Evolutionary conservation across 1,140 invertebrate species (phyloP), one percentile per base, ranked within the genome.

Genomic region (Caenorhabditis latens): DNA sequence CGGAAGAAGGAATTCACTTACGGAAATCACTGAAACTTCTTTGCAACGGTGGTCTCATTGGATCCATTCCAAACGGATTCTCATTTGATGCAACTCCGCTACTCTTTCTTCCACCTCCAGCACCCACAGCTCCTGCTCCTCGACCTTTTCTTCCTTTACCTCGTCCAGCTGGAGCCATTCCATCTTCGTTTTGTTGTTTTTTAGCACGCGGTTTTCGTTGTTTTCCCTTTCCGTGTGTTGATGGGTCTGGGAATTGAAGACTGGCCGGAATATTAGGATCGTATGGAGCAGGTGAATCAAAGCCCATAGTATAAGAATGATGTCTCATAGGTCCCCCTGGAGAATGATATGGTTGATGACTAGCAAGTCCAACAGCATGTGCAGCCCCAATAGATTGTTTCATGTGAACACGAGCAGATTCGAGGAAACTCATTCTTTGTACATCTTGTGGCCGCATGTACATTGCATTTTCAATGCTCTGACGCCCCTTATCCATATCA

Each of bases 321-420:
- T 79, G 71, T 42, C 71, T 48, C 71, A 79, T 50, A 42, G 71
- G 71, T 11, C 71, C 65, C 14, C n/a, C 71, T 2, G 71, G 71
- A 24, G 71, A 43, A 79, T 13, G 5, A 11, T 13, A n/a, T 50
- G 21, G 21, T n/a, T 79, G 71, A 24, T 79, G 71, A n/a, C 71
- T 79, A 2, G 71, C 71, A 50, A 79, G 71, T 24, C 71, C 71
- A 14, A 79, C 71, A 32, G 71, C 71, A 50, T 79, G 71, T n/a
- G 71, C 71, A 9, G 71, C 71, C 21, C 71, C 71, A 14, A 79
- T 79, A 21, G 71, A 79, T 79, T 79, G 71, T 24, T 53, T 79
- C 71, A 79, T 79, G 4, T 42, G 71, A 11, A 79, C 46, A 50
- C 71, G 71, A 24, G 71, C 71, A 21, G 71, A 48, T 21, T 79